Evolutionary conservation across 2,797 vertebrate genomes (phyloP).

Genomic region (Microctenopoma stevenorrisi): DNA sequence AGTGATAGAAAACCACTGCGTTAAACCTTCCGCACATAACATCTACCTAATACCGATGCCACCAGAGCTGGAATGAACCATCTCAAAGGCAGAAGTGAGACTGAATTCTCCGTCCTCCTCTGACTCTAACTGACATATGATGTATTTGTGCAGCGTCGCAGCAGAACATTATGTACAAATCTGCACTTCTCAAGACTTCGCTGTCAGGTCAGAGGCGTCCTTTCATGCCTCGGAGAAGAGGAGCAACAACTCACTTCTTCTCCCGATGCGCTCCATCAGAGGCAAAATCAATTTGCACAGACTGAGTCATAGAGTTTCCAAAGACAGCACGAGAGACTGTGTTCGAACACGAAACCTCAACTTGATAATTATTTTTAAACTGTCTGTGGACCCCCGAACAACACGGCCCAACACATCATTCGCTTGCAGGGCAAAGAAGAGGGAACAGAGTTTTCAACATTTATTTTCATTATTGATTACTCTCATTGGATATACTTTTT

Average conservation of each 20-base stretch:
- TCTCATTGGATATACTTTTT: no score
- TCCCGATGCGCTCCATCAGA: slow-evolving; percentile 16
- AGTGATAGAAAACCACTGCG: slow-evolving; percentile 18
- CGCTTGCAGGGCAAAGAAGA: not conserved
- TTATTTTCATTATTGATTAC: no score
- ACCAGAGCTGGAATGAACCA: slow-evolving; percentile 18
- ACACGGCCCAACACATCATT: not conserved
- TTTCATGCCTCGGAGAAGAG: slow-evolving; percentile 12
- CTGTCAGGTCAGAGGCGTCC: slow-evolving; percentile 29
- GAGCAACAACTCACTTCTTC: slow-evolving; percentile 22
- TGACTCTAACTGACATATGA: slow-evolving; percentile 22
- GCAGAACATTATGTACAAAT: slow-evolving; percentile 4
- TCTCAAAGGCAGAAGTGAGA: not conserved
- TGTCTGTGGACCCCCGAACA: not conserved
- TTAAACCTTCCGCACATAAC: not conserved
- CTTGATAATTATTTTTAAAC: not conserved
- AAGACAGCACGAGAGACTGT: slow-evolving; percentile 10
- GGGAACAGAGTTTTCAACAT: not conserved
- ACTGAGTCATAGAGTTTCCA: slow-evolving; percentile 38
- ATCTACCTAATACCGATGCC: slow-evolving; percentile 1
- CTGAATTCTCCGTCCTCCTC: slow-evolving; percentile 10
- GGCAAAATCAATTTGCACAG: slow-evolving; percentile 32
- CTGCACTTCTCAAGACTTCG: slow-evolving; percentile 23
- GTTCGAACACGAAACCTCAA: not conserved
- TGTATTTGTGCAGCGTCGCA: slow-evolving; percentile 15